Evolutionary conservation across 2,797 vertebrate species (phyloP).

Genomic region (Acomys russatus): DNA sequence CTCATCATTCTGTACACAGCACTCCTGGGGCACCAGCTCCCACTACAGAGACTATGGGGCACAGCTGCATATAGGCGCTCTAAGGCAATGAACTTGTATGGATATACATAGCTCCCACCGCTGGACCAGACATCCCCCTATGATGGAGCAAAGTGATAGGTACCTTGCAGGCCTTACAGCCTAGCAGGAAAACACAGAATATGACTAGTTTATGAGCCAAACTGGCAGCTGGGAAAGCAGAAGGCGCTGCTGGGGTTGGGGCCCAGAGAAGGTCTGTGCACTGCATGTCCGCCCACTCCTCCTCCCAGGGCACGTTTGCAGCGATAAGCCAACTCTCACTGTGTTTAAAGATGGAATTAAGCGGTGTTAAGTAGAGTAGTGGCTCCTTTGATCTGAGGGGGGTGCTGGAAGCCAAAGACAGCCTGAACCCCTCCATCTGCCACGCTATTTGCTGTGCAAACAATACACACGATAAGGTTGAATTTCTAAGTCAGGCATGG

Average conservation of each 20-base stretch:
- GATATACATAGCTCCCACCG: neutral
- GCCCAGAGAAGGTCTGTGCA: neutral
- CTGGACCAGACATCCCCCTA: neutral
- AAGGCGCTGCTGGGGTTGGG: neutral
- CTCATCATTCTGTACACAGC: neutral
- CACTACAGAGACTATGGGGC: neutral
- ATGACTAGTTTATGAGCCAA: neutral
- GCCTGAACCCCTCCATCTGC: neutral
- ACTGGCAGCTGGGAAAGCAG: neutral
- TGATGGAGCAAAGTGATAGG: neutral
- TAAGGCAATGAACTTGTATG: accelerated
- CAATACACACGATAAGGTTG: neutral
- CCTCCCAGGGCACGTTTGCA: neutral
- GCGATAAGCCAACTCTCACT: neutral
- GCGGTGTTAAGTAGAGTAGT: neutral
- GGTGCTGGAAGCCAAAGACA: neutral
- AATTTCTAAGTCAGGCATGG: neutral
- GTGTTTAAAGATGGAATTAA: conserved; percentile 33
- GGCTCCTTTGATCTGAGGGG: neutral
- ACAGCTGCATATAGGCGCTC: neutral
- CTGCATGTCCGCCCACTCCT: neutral
- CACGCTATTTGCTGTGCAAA: neutral
- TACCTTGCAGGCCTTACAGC: neutral
- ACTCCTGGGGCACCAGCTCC: neutral
- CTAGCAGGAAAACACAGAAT: neutral